Conservation (phyloP, 1,140 invertebrate genomes). For the Samia ricini region DNA sequence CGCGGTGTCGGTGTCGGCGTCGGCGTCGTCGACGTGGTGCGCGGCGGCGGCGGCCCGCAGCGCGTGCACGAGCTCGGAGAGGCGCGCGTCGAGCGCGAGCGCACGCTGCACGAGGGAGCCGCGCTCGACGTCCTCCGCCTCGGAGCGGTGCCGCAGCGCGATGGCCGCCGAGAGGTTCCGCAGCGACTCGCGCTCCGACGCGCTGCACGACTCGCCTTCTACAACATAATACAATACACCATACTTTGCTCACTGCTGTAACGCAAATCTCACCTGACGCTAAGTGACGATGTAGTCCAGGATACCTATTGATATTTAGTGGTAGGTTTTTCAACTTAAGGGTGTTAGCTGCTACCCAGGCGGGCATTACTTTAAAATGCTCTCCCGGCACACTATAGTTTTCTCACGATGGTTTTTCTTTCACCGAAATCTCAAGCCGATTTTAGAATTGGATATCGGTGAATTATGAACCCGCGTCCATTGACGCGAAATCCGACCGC, state of each 20-base stretch:
- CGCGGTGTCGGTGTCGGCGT: conserved; percentile 15
- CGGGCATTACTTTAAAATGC: too few species aligned
- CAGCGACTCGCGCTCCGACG: conserved; percentile 80
- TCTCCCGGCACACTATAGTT: too few species aligned
- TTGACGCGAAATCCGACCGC: too few species aligned
- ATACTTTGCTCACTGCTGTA: neutral
- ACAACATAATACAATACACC: neutral
- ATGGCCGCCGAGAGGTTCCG: conserved; percentile 83
- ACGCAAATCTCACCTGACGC: neutral
- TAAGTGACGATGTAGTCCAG: too few species aligned
- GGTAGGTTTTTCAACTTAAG: too few species aligned
- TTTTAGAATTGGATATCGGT: too few species aligned
- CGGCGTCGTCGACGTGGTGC: conserved; percentile 19
- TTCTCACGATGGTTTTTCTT: too few species aligned
- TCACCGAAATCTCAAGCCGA: too few species aligned
- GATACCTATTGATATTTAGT: neutral
- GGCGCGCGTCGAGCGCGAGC: conserved; percentile 79
- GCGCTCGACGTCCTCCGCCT: conserved; percentile 69
- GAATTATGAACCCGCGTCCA: too few species aligned
- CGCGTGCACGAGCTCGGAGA: conserved; percentile 86
- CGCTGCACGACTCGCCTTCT: conserved; percentile 50
- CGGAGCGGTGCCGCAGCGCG: conserved; percentile 79
- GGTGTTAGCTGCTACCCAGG: too few species aligned
- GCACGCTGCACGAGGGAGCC: conserved; percentile 45
- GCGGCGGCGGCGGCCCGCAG: conserved; percentile 79